phyloP scores from a whole-genome alignment of 2,113 vertebrate genomes.

The Panthera tigris region DNA sequence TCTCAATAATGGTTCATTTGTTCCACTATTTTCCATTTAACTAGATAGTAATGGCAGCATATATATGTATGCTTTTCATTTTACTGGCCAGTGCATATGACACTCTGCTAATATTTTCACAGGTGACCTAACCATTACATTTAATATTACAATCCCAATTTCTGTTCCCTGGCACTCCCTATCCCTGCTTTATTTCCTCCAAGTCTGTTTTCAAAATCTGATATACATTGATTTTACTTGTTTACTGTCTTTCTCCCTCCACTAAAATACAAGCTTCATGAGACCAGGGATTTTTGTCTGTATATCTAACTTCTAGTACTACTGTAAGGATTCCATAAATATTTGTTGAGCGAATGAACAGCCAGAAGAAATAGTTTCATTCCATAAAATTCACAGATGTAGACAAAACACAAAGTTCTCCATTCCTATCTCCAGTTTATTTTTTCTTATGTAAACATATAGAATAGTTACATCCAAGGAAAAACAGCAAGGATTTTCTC shows the following conservation, averaged over 20 bases:
- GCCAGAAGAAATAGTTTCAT: background rate
- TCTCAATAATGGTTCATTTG: background rate
- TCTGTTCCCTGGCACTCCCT: background rate
- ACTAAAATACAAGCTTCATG: slow-evolving; percentile 12
- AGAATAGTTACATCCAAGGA: slow-evolving; percentile 61
- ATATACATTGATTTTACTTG: background rate
- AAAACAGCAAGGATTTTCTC: slow-evolving; percentile 54
- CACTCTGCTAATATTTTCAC: background rate
- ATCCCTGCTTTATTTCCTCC: background rate
- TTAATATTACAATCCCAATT: background rate
- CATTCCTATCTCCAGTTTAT: slow-evolving; percentile 72
- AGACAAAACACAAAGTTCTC: slow-evolving; percentile 23
- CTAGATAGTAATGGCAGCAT: background rate
- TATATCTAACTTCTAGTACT: slow-evolving; percentile 18
- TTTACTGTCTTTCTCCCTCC: background rate
- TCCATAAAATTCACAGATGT: slow-evolving; percentile 51
- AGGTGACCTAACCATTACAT: background rate
- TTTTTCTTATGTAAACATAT: slow-evolving; percentile 69
- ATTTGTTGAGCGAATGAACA: slow-evolving; percentile 27
- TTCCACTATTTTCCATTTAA: background rate
- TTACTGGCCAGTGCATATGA: background rate
- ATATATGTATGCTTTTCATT: background rate
- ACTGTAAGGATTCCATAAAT: background rate
- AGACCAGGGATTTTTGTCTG: slow-evolving; percentile 4
- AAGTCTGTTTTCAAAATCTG: background rate